These are phyloP conservation scores for Paratrypauchen microcephalus DNA, from an alignment of 2,797 vertebrate species.

Conservation along the genomic window DNA sequence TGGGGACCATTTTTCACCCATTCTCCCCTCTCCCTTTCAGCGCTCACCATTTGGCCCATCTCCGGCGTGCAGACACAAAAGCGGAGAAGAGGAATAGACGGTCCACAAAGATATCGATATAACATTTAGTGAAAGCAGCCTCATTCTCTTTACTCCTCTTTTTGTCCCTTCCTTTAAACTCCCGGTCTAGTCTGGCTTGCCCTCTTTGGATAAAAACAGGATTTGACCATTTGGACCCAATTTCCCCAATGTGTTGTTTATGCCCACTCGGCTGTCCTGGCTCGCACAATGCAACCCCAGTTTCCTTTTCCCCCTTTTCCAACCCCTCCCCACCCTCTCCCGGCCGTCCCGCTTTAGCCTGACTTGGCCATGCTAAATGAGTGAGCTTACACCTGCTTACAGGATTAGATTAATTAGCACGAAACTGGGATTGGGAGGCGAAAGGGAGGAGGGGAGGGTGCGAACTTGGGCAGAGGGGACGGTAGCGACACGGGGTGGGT, in stretches of 20 bases:
- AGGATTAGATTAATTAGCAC: conserved; percentile 87
- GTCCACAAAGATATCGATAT: conserved; percentile 54
- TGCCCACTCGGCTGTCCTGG: conserved; percentile 63
- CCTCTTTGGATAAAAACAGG: conserved; percentile 33
- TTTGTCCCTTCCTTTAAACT: conserved; percentile 14
- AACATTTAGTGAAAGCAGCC: conserved; percentile 47
- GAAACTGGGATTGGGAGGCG: conserved; percentile 70
- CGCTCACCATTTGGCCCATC: conserved; percentile 48
- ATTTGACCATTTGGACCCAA: conserved; percentile 57
- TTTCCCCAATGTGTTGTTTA: conserved; percentile 75
- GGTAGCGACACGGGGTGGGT: conserved; percentile 57
- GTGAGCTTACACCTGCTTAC: conserved; percentile 85
- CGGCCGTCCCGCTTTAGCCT: conserved; percentile 53
- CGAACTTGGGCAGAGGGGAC: conserved; percentile 33
- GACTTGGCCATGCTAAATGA: conserved; percentile 77
- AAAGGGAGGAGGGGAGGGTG: conserved; percentile 26
- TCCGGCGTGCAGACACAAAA: conserved; percentile 51
- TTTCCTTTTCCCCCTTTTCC: conserved; percentile 47
- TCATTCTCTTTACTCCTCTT: conserved; percentile 28
- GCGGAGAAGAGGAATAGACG: conserved; percentile 51
- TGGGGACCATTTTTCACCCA: conserved; percentile 65
- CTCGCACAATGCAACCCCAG: conserved; percentile 65
- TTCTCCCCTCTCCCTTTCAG: conserved; percentile 55
- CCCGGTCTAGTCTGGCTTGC: conserved; percentile 13
- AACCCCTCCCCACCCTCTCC: conserved; percentile 29